Evolutionary conservation across 1,140 invertebrate genomes (phyloP).

Genomic region (Rhagoletis zephyria): DNA sequence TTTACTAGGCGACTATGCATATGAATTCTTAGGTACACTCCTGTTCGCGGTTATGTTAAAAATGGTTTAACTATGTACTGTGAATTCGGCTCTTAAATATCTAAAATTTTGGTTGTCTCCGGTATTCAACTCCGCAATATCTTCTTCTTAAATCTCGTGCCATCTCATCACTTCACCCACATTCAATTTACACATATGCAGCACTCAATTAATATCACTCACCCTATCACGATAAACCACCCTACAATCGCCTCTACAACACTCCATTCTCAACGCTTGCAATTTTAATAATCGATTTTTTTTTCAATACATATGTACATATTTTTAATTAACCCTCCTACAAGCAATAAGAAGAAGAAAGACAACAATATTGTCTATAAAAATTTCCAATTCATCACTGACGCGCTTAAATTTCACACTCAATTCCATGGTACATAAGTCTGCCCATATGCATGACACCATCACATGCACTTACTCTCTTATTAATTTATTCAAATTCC

Average conservation of each 20-base stretch:
- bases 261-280: background rate
- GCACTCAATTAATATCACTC: background rate
- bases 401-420: slow-evolving; percentile 41
- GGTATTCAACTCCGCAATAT: no score
- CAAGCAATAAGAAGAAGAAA: background rate
- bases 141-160: background rate
- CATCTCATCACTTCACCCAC: background rate
- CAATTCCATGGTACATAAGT: background rate
- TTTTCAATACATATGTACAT: background rate
- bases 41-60: no score
- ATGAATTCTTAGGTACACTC: no score
- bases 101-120: no score
- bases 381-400: slow-evolving; percentile 29
- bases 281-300: slow-evolving; percentile 40
- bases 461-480: background rate
- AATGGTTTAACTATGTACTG: no score
- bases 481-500: slow-evolving; percentile 7
- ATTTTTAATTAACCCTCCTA: slow-evolving; percentile 42
- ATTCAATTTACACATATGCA: slow-evolving; percentile 11
- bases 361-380: background rate
- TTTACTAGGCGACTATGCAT: no score
- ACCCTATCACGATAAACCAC: background rate
- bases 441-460: background rate
- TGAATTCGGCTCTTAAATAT: no score
- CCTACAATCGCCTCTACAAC: background rate